phyloP scores from a whole-genome alignment of 2,888 invertebrate species.

The Tiliacea citrago region DNA sequence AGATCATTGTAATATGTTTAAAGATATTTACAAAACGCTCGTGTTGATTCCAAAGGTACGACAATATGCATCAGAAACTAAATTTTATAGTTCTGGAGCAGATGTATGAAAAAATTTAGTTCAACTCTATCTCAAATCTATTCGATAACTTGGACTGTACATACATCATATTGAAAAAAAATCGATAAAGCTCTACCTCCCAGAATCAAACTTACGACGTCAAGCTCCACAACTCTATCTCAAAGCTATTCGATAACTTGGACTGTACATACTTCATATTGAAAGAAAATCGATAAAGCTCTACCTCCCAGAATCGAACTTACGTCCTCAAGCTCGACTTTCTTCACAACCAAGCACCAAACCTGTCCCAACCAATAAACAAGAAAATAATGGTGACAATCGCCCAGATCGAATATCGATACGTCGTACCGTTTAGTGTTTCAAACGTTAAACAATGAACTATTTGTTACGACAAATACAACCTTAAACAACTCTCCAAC shows the following conservation, averaged over 20 bases:
- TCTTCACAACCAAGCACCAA: constrained; percentile 39
- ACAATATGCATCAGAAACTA: not conserved
- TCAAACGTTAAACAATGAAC: constrained; percentile 74
- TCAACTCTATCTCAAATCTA: not conserved
- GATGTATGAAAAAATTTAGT: not conserved
- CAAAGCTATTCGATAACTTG: too few relatives aligned
- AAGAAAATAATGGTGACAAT: constrained; percentile 69
- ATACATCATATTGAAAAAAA: not conserved
- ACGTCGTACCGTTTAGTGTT: constrained; percentile 71
- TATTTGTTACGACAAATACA: constrained; percentile 72
- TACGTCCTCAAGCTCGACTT: constrained; percentile 26
- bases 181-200: not conserved
- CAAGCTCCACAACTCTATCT: constrained; percentile 3
- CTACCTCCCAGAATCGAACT: constrained; percentile 22
- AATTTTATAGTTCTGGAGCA: not conserved
- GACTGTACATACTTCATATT: too few relatives aligned
- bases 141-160: not conserved
- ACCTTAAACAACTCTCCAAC: constrained; percentile 49
- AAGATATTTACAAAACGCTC: not conserved
- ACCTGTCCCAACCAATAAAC: constrained; percentile 56
- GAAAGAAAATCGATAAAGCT: not conserved
- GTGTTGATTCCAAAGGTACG: not conserved
- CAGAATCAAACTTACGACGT: constrained; percentile 30
- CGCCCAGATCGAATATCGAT: constrained; percentile 67
- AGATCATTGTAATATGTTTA: not conserved